phyloP scores from a whole-genome alignment of 2,888 invertebrate genomes.

The Conchocele bisecta region DNA sequence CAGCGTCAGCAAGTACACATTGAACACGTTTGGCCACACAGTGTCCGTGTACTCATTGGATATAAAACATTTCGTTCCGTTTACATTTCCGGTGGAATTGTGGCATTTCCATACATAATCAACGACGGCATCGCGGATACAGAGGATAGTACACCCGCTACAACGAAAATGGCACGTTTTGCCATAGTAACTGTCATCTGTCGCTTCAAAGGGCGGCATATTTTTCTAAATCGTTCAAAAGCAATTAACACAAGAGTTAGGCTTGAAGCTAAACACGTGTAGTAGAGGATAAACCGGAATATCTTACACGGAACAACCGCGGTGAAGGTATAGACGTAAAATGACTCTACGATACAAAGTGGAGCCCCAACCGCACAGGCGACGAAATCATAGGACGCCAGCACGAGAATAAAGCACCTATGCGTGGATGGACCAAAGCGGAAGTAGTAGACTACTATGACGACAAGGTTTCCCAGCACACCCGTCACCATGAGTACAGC shows the following conservation, averaged over 20 bases:
- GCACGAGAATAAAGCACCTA: conserved; percentile 46
- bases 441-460: conserved; percentile 46
- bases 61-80: conserved; percentile 48
- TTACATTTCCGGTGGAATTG: conserved; percentile 30
- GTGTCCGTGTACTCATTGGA: conserved; percentile 31
- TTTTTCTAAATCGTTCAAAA: conserved; percentile 47
- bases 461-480: conserved; percentile 37
- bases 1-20: conserved; percentile 42
- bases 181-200: conserved; percentile 46
- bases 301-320: conserved; percentile 45
- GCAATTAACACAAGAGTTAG: conserved; percentile 53
- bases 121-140: conserved; percentile 41
- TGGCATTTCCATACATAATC: conserved; percentile 41
- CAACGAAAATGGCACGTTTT: conserved; percentile 36
- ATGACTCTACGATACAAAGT: conserved; percentile 42
- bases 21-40: conserved; percentile 45
- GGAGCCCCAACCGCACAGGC: conserved; percentile 51
- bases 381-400: conserved; percentile 46
- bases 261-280: conserved; percentile 49
- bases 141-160: conserved; percentile 35
- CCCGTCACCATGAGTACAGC: conserved; percentile 35
- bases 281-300: conserved; percentile 49
- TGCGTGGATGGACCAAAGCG: conserved; percentile 47
- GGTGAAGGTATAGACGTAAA: conserved; percentile 40
- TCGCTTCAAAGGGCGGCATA: conserved; percentile 51